Percentiles rank a stretch among this genome's conserved stretches.
phyloP scores from a whole-genome alignment of 2,797 vertebrate species.

The Myotis vivesi region DNA sequence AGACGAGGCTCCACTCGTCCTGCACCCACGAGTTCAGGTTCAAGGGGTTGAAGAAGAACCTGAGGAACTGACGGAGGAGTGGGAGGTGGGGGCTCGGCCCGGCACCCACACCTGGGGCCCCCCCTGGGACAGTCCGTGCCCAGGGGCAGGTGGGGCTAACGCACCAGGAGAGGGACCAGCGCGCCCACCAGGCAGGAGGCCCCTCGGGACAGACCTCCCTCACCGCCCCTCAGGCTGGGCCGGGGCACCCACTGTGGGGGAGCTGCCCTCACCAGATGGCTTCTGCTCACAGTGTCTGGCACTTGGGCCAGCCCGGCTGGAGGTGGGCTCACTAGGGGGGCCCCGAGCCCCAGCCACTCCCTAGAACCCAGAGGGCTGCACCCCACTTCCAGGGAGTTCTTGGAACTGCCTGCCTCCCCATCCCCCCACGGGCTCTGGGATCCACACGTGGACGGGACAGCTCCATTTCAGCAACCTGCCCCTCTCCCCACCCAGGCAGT shows the following conservation, averaged over 20 bases:
- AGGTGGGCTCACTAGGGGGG: background rate
- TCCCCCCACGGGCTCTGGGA: background rate
- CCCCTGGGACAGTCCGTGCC: background rate
- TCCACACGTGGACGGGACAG: background rate
- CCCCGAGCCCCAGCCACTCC: background rate
- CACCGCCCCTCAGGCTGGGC: background rate
- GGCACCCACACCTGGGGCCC: background rate
- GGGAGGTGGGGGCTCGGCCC: background rate
- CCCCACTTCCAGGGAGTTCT: background rate
- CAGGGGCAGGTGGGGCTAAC: accelerated
- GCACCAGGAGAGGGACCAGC: background rate
- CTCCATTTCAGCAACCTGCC: no score
- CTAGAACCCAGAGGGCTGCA: background rate
- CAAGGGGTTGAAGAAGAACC: slow-evolving; percentile 90
- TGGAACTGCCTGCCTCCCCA: background rate
- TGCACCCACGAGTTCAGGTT: slow-evolving; percentile 92
- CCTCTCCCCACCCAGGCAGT: background rate
- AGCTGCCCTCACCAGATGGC: background rate
- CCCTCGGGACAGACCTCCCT: background rate
- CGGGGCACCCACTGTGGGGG: background rate
- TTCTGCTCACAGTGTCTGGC: background rate
- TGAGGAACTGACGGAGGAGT: slow-evolving; percentile 88
- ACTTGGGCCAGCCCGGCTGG: background rate
- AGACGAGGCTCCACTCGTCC: slow-evolving; percentile 92
- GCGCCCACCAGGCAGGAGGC: background rate